Percentiles rank a stretch among this genome's conserved stretches.
Evolutionary conservation across 2,797 vertebrate genomes (phyloP).

Genomic region (Rhynchonycteris naso): DNA sequence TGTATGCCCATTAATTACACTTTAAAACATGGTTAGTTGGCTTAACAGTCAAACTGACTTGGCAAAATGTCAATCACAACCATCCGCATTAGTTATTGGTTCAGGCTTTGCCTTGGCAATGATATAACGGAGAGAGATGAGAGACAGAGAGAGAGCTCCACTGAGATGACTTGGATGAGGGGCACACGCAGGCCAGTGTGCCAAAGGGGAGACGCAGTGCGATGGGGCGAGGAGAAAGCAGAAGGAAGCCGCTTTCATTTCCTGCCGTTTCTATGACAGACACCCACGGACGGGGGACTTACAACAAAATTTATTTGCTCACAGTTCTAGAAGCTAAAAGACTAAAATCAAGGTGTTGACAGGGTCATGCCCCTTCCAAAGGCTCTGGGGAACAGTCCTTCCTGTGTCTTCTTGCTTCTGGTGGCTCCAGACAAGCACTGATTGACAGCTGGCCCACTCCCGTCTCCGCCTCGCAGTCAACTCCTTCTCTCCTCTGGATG

Average conservation of each 20-base stretch:
- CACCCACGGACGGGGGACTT: not conserved
- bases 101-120: not conserved
- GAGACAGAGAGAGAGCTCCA: not conserved
- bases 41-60: not conserved
- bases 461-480: not conserved
- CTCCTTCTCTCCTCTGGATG: not conserved
- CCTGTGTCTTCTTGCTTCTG: not conserved
- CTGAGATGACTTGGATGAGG: not conserved
- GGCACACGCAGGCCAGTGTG: not conserved
- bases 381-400: not conserved
- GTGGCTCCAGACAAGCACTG: not conserved
- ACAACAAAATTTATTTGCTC: not conserved
- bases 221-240: not conserved
- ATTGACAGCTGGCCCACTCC: rapidly evolving
- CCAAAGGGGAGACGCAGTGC: not conserved
- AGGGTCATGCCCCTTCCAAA: not conserved
- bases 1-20: not conserved
- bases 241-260: not conserved
- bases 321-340: not conserved
- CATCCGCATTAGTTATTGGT: not conserved
- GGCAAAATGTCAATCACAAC: not conserved
- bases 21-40: not conserved
- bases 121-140: not conserved
- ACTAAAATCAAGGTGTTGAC: not conserved
- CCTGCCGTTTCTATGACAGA: not conserved